A percentile compares a stretch with the other conserved stretches of the same genome.
These are phyloP conservation scores for Mormyrus hasselquistii DNA, from an alignment of 2,797 vertebrate genomes.

Conservation along the genomic window DNA sequence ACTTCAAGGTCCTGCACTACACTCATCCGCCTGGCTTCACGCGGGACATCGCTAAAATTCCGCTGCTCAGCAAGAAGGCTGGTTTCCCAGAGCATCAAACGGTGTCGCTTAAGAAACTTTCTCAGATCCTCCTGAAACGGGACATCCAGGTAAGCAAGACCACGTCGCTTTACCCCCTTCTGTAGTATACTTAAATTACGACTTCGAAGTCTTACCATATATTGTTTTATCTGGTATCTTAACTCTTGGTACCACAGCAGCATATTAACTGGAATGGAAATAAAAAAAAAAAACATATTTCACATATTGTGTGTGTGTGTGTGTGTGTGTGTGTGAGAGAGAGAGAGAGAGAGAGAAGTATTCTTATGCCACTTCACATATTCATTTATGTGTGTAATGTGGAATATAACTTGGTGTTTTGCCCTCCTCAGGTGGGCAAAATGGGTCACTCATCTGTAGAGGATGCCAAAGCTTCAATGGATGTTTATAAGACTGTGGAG, in stretches of 20 bases:
- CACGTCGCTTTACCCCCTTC: neutral
- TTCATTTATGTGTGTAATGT: neutral
- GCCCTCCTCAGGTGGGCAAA: conserved; percentile 62
- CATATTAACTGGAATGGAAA: neutral
- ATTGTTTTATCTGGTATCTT: neutral
- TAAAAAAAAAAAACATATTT: neutral
- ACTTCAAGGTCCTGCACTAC: conserved; percentile 80
- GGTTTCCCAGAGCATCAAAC: conserved; percentile 54
- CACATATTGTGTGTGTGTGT: neutral
- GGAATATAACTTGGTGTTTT: neutral
- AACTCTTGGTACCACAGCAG: neutral
- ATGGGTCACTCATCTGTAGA: conserved; percentile 85
- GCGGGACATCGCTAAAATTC: conserved; percentile 77
- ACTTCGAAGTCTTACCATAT: neutral
- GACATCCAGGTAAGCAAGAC: conserved; percentile 77
- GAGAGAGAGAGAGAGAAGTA: neutral
- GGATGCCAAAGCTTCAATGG: conserved; percentile 83
- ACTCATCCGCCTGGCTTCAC: conserved; percentile 69
- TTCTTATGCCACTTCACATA: neutral
- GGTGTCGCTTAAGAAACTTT: conserved; percentile 75
- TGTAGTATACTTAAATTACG: neutral
- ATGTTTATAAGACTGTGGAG: conserved; percentile 83
- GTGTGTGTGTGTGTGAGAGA: neutral
- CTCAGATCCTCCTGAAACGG: conserved; percentile 71
- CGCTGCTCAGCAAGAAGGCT: conserved; percentile 71